Base-by-base conservation (phyloP, 1,140 invertebrate species). In the Chrysomallon squamiferum region DNA sequence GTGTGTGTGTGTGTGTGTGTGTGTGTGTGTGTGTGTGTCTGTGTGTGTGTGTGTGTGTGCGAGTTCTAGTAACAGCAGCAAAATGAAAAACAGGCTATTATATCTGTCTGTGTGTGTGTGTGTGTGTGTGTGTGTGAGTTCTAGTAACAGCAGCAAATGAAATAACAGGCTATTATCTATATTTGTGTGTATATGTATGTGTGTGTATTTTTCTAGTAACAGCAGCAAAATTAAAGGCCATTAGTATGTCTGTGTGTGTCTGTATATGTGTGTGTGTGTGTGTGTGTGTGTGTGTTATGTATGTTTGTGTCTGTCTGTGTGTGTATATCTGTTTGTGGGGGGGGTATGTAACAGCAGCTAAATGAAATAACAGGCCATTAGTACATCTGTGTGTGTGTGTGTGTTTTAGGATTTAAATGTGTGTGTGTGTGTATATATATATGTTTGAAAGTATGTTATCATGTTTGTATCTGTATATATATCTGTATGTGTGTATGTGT, bases 41-140 rank as follows among this genome's bases (percentile, higher is more conserved):
- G 43, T 45, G 43, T 45, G 43, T 47, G 43, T 47, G 43, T 45
- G 43, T 45, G 43, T 45, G 43, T 45, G 43, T 45, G 2, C 3
- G 43, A n/a, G 43, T 47, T 15, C 22, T n/a, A 22, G 18, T 22
- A 47, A 15, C 9, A 47, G 43, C n/a, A n/a, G n/a, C n/a, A n/a
- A n/a, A n/a, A n/a, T n/a, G n/a, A n/a, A n/a, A n/a, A n/a, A n/a
- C n/a, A n/a, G n/a, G n/a, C n/a, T n/a, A n/a, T n/a, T n/a, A n/a
- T n/a, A n/a, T 47, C 43, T 47, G 43, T 47, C 43, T n/a, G 43
- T 47, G 43, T 47, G 43, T 45, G 43, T 45, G 15, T n/a, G 43
- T 45, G 43, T 45, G 43, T 47, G 43, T 47, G 43, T 45, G 43
- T 45, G 43, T 45, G 2, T 3, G 43, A n/a, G 43, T 47, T 15